Percentiles rank a stretch among this genome's conserved stretches.
These are phyloP conservation scores for Pterostichus niger DNA, from an alignment of 2,888 invertebrate genomes.

Conservation along the genomic window DNA sequence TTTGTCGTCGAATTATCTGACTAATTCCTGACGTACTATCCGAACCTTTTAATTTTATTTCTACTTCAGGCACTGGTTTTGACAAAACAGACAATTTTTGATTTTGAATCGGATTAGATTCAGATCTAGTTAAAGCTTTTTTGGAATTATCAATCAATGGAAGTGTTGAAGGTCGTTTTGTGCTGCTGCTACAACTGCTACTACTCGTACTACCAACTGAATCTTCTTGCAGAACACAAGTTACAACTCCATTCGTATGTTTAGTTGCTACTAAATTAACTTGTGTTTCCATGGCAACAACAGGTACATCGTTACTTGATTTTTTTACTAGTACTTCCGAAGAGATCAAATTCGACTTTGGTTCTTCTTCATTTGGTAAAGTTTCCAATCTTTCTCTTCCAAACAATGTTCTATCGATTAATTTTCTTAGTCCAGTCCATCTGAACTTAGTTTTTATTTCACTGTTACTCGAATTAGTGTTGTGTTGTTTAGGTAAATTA, in stretches of 20 bases:
- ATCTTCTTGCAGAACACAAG: conserved; percentile 74
- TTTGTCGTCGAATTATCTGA: conserved; percentile 74
- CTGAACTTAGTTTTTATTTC: conserved; percentile 75
- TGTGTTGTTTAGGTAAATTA: conserved; percentile 75
- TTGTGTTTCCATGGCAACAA: conserved; percentile 77
- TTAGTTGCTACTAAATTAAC: conserved; percentile 80
- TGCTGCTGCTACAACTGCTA: conserved; percentile 71
- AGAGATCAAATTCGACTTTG: conserved; percentile 68
- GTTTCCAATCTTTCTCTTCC: conserved; percentile 69
- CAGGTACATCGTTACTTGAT: conserved; percentile 70
- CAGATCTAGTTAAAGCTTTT: conserved; percentile 63
- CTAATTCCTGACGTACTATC: conserved; percentile 74
- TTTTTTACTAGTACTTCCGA: conserved; percentile 74
- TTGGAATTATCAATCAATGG: conserved; percentile 73
- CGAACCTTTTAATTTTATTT: conserved; percentile 45
- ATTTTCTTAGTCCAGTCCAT: conserved; percentile 79
- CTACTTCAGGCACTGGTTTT: conserved; percentile 47
- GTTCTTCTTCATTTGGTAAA: conserved; percentile 66
- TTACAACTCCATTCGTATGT: conserved; percentile 78
- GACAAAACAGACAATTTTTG: conserved; percentile 65
- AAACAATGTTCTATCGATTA: conserved; percentile 74
- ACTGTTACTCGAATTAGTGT: conserved; percentile 72
- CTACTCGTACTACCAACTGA: conserved; percentile 69
- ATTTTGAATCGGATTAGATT: conserved; percentile 66
- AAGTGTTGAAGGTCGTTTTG: conserved; percentile 77